Evolutionary conservation across 1,140 invertebrate species (phyloP).

Genomic region (Drosophila suzukii): DNA sequence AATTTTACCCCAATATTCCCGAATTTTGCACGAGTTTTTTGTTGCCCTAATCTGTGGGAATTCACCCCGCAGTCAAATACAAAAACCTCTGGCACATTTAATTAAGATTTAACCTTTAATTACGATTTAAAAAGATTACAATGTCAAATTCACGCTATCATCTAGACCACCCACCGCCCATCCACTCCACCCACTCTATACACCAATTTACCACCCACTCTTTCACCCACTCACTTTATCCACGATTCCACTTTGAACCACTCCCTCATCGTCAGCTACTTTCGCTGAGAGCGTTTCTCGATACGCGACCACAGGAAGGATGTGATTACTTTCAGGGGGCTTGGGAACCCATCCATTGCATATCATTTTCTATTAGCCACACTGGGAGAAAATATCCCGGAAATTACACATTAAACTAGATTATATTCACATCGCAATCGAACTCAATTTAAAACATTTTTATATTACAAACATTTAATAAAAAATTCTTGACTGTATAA

Average conservation of each 20-base stretch:
- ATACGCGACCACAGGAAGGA: slow-evolving; percentile 44
- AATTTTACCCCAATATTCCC: neutral
- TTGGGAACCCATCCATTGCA: slow-evolving; percentile 23
- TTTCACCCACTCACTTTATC: slow-evolving; percentile 9
- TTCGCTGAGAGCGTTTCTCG: slow-evolving; percentile 32
- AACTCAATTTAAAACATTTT: neutral
- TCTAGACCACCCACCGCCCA: neutral
- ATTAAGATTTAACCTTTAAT: slow-evolving; percentile 80
- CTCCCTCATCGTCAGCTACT: slow-evolving; percentile 31
- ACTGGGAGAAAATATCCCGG: neutral
- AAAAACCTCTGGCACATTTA: slow-evolving; percentile 54
- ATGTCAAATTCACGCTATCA: slow-evolving; percentile 59
- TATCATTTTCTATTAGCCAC: slow-evolving; percentile 54
- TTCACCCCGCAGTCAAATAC: slow-evolving; percentile 25
- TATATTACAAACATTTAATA: no score
- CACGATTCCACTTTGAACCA: slow-evolving; percentile 22
- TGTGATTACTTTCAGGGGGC: slow-evolving; percentile 51
- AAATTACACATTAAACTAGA: neutral
- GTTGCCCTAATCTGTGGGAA: slow-evolving; percentile 24
- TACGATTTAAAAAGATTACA: slow-evolving; percentile 79
- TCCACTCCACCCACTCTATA: neutral
- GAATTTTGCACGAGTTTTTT: neutral
- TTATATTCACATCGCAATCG: no score
- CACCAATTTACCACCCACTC: neutral
- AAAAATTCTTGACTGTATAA: no score